Conservation (phyloP, 1,140 invertebrate genomes). For the Nephila pilipes region DNA sequence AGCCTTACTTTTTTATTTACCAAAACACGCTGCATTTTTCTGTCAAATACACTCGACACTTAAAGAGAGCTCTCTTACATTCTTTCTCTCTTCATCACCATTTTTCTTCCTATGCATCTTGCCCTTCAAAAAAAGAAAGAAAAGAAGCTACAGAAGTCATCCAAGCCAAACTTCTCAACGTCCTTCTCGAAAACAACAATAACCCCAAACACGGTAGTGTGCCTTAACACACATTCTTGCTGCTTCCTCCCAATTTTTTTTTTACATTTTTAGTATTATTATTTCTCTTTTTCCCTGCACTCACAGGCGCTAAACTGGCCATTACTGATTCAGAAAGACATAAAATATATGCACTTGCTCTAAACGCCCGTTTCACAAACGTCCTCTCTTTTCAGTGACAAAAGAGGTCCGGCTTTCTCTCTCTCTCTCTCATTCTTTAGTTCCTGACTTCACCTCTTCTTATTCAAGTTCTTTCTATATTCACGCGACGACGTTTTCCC, state of each 20-base stretch:
- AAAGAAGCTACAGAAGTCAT: not conserved
- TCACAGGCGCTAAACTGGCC: slow-evolving; percentile 65
- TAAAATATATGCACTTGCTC: slow-evolving; percentile 64
- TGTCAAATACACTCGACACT: not conserved
- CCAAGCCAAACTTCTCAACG: slow-evolving; percentile 15
- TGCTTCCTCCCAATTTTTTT: not conserved
- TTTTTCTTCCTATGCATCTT: not conserved
- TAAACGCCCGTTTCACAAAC: slow-evolving; percentile 25
- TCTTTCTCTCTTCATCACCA: not conserved
- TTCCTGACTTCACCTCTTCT: slow-evolving; percentile 46
- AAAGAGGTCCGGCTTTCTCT: not conserved
- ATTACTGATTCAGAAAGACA: slow-evolving; percentile 68
- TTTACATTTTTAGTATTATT: no score
- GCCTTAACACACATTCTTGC: not conserved
- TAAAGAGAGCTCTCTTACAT: not conserved
- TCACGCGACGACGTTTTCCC: slow-evolving; percentile 48
- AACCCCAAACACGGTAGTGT: not conserved
- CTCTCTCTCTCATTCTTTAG: no score
- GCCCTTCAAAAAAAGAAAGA: not conserved
- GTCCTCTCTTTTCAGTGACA: slow-evolving; percentile 9
- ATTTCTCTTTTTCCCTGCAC: not conserved
- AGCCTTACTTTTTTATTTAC: not conserved
- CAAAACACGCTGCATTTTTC: not conserved
- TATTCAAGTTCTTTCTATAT: slow-evolving; percentile 20
- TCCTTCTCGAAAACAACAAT: slow-evolving; percentile 1